Evolutionary conservation across 2,113 vertebrate species (phyloP), one percentile per base, ranked within the genome.

Genomic region (Atrichornis clamosus): DNA sequence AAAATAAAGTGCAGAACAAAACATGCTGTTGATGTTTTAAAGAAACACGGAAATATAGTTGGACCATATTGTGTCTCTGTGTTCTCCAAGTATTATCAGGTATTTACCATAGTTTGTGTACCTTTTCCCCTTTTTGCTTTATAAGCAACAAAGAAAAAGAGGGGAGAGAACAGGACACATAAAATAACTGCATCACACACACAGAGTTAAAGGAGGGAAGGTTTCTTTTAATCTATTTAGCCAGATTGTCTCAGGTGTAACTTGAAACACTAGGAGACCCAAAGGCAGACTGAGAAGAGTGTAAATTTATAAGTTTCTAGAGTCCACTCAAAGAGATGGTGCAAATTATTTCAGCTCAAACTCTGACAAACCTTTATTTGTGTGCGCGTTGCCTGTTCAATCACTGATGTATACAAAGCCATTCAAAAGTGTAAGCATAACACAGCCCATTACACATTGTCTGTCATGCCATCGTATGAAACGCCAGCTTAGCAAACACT

Each of bases 1-100:
- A 58, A 95, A 95, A 77, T 35, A 50, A 90, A 96, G 87, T 52
- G 78, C 35, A 91, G 91, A 95, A 77, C 42, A 78, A 81, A 94
- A 68, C 44, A 42, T 46, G 24, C 15, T 72, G 22, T 39, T 72
- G 15, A 11, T 41, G 53, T 64, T 90, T 84, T 69, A 73, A 89
- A 95, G 65, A 41, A 87, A 42, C 5, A 11, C 55, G 92, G 83
- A 88, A 92, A 90, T n/a, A 60, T 3, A 78, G 21, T 46, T 64
- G 33, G 19, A 63, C 18, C 24, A 53, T 60, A 52, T 58, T 49
- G 17, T 42, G 27, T 56, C 6, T 72, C 49, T 64, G 5, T 24
- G 26, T 24, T 80, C 13, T 82, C 10, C 52, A 82, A 59, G 26
- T 44, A 56, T 30, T 91, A 80, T 70, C 1, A 10, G 23, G 13